phyloP scores from a whole-genome alignment of 1,140 invertebrate species.

The Oedothorax gibbosus region DNA sequence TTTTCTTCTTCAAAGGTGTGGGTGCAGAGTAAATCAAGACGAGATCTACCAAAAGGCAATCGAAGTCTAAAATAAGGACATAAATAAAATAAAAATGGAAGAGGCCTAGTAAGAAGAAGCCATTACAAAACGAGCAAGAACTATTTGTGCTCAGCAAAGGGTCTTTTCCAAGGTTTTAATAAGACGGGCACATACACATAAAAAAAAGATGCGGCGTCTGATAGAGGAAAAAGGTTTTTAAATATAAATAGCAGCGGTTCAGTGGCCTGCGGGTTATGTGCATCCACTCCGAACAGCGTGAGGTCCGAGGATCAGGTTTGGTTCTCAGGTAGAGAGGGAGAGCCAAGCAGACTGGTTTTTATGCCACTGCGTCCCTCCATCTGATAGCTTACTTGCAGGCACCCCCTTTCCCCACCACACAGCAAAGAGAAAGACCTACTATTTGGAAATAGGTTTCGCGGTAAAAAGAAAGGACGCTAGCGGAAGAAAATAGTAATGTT shows the following conservation, averaged over 20 bases:
- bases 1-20: constrained; percentile 7
- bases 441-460: constrained; percentile 22
- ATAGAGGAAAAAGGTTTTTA: constrained; percentile 46
- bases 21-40: constrained; percentile 3
- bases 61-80: not conserved
- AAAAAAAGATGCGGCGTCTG: constrained; percentile 35
- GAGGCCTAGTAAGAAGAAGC: not conserved
- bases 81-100: not conserved
- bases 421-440: not conserved
- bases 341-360: constrained; percentile 46
- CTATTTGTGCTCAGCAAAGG: constrained; percentile 22
- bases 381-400: not conserved
- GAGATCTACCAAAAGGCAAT: constrained; percentile 13
- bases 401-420: not conserved
- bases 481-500: too few relatives aligned
- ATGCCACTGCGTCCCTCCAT: constrained; percentile 27
- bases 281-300: constrained; percentile 44
- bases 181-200: constrained; percentile 17
- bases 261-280: constrained; percentile 55
- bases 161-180: constrained; percentile 46
- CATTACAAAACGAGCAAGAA: not conserved
- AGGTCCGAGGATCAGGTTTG: constrained; percentile 55
- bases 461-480: not conserved
- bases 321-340: not conserved
- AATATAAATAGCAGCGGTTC: constrained; percentile 49